phyloP scores from a whole-genome alignment of 2,113 vertebrate genomes.

The Grammomys surdaster region DNA sequence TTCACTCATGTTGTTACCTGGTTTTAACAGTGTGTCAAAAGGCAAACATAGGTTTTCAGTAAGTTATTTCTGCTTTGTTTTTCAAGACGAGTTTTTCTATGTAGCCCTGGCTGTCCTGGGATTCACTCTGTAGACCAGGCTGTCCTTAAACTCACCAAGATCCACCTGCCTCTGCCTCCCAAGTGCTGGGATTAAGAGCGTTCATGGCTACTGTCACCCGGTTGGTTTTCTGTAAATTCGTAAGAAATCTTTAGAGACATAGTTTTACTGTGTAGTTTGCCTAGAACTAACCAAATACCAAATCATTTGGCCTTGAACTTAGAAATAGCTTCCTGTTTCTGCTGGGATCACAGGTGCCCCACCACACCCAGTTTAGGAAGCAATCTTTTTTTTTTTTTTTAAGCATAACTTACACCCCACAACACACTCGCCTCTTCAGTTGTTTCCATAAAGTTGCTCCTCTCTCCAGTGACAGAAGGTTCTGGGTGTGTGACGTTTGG shows the following conservation, averaged over 20 bases:
- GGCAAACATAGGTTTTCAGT: no score
- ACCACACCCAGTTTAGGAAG: not conserved
- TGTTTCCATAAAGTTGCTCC: not conserved
- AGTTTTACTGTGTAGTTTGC: not conserved
- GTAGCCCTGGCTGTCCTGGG: not conserved
- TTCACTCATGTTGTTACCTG: not conserved
- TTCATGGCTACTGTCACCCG: no score
- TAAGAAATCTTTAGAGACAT: not conserved
- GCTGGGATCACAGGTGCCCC: not conserved
- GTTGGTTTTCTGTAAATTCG: no score
- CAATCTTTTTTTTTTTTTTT: not conserved
- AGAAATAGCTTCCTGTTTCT: not conserved
- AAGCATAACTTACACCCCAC: not conserved
- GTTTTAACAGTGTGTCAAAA: not conserved
- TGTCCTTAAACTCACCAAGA: not conserved
- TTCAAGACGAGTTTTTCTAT: not conserved
- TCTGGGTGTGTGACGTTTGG: not conserved
- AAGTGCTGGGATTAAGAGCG: no score
- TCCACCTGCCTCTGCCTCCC: not conserved
- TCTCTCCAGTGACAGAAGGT: not conserved
- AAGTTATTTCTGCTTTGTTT: not conserved
- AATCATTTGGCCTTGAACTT: not conserved
- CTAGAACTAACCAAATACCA: not conserved
- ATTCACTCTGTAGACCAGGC: not conserved
- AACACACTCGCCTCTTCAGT: not conserved